These are phyloP conservation scores for Chironomus tentans DNA, from an alignment of 2,888 invertebrate genomes.

Conservation along the genomic window DNA sequence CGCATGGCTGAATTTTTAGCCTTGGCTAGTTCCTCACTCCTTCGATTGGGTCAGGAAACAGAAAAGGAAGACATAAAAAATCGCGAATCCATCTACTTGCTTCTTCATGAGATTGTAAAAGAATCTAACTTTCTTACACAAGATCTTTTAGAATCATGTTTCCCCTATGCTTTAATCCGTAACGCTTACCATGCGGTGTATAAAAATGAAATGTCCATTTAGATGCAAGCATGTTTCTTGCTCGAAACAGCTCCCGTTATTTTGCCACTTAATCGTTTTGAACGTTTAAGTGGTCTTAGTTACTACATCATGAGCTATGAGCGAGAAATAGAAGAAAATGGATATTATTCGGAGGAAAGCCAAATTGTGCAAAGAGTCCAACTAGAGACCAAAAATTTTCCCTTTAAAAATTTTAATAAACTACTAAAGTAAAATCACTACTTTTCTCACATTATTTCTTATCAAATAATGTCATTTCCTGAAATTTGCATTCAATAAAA, in stretches of 20 bases:
- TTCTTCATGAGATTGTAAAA: conserved; percentile 95
- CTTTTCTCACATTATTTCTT: no score
- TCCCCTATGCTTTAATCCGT: conserved; percentile 94
- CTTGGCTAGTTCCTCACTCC: conserved; percentile 87
- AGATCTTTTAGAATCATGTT: conserved; percentile 97
- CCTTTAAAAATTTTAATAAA: no score
- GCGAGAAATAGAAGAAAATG: not conserved
- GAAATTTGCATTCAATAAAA: no score
- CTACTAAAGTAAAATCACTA: no score
- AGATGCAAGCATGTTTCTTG: not conserved
- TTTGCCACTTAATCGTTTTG: not conserved
- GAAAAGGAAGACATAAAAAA: conserved; percentile 90
- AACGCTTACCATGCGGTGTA: conserved; percentile 97
- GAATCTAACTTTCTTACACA: conserved; percentile 97
- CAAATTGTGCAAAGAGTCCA: not conserved
- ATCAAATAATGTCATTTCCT: no score
- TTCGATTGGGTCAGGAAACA: conserved; percentile 89
- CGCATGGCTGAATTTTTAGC: conserved; percentile 93
- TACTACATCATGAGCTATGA: not conserved
- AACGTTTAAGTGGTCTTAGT: not conserved
- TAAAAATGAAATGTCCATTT: conserved; percentile 55
- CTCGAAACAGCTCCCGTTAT: conserved; percentile 3
- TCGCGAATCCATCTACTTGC: conserved; percentile 91
- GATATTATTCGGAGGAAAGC: not conserved
- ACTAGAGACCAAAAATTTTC: no score